Base-by-base conservation (phyloP, 1,140 invertebrate species). In the Saccostrea cuccullata region DNA sequence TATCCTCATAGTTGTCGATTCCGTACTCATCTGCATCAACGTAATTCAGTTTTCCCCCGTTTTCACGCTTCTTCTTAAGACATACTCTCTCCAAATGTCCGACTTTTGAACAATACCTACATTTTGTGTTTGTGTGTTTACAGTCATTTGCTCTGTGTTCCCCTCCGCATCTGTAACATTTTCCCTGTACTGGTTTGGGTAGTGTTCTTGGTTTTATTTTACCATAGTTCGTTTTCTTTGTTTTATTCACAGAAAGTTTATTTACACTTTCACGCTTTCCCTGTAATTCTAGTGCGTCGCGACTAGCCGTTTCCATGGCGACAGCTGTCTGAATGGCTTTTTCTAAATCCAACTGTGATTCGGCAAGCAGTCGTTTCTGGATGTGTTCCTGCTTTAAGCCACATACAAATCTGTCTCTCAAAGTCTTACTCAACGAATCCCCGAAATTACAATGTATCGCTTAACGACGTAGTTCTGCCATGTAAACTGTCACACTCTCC, bases 341-440 rank as follows among this genome's bases (percentile, higher is more conserved):
- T 15, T 89, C 77, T 23, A 84, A 86, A 6, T 84, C 89, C n/a
- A 91, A 60, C 8, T 89, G 84, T 13, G 55, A 20, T 23, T 84
- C 86, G 12, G 56, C 55, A 17, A 92, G 85, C 11, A 92, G 67
- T 60, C 84, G 87, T 26, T 56, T 67, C 55, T 91, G 90, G 26
- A 89, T 91, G 11, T 70, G 60, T 87, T 89, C 87, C 58, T 88
- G 84, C 5, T 64, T 40, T 64, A 91, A 47, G 17, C 91, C 90
- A 88, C 85, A 90, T 1, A 91, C 91, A 58, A 90, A 89, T 86
- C 89, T 86, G 60, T 92, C 91, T 8, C 87, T 55, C 40, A 91
- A 23, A 2, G 70, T 85, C n/a, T 90, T 89, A 56, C 87, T 83
- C 17, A 90, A 47, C 55, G 70, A 85, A 55, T 55, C 47, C 0